phyloP scores from a whole-genome alignment of 2,888 invertebrate species.

The Buathra laborator region DNA sequence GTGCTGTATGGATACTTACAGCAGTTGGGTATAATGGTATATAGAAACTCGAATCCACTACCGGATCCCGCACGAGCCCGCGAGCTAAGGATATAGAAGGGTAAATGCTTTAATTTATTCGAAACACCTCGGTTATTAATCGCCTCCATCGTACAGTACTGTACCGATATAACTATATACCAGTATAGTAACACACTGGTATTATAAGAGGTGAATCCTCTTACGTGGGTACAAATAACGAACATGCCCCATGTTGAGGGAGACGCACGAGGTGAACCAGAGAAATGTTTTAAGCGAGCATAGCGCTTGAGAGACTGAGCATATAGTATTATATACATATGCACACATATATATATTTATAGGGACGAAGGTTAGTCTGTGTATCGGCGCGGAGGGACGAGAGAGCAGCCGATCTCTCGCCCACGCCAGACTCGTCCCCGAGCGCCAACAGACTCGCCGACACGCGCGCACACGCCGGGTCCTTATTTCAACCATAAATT shows the following conservation, averaged over 20 bases:
- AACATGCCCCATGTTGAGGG: conserved; percentile 79
- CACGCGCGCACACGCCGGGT: conserved; percentile 82
- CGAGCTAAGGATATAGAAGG: conserved; percentile 62
- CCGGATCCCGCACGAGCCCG: conserved; percentile 67
- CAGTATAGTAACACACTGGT: conserved; percentile 42
- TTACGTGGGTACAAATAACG: conserved; percentile 84
- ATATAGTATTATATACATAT: conserved; percentile 38
- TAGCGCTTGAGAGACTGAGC: conserved; percentile 70
- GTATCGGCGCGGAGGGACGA: conserved; percentile 27
- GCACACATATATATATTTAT: conserved; percentile 20
- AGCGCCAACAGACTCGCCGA: conserved; percentile 82
- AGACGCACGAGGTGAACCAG: conserved; percentile 81
- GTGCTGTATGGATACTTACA: not conserved
- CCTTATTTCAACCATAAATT: conserved; percentile 83
- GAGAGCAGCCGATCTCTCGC: conserved; percentile 42
- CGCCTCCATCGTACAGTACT: conserved; percentile 74
- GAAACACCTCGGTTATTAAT: conserved; percentile 84
- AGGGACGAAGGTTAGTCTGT: conserved; percentile 14
- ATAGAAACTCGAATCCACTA: conserved; percentile 59
- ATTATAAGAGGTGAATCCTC: conserved; percentile 73
- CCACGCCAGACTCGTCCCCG: conserved; percentile 54
- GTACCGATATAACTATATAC: conserved; percentile 28
- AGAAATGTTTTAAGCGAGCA: conserved; percentile 84
- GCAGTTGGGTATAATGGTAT: conserved; percentile 19
- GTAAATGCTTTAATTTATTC: conserved; percentile 84